A percentile compares a stretch with the other conserved stretches of the same genome.
phyloP scores from a whole-genome alignment of 2,888 invertebrate species.

The Rugalucina vietnamica region DNA sequence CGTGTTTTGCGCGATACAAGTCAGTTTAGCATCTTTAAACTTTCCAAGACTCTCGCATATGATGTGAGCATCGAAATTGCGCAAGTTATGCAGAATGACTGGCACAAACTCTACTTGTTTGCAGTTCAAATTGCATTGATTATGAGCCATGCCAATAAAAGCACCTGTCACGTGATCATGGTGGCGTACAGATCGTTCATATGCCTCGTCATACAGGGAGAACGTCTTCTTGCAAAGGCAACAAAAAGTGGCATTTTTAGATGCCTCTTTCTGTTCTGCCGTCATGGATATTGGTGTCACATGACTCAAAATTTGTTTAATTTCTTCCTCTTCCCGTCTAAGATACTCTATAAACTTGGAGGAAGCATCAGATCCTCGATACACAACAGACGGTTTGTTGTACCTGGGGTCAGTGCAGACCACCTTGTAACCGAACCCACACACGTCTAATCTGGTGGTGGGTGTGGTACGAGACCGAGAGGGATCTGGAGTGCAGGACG shows the following conservation, averaged over 20 bases:
- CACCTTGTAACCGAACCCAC: no score
- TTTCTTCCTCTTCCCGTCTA: no score
- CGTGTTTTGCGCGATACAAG: not conserved
- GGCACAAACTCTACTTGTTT: not conserved
- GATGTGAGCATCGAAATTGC: not conserved
- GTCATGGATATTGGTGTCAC: no score
- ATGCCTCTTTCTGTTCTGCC: not conserved
- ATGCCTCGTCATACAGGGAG: constrained; percentile 11
- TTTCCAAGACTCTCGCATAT: not conserved
- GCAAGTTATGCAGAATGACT: not conserved
- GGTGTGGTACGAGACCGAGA: not conserved
- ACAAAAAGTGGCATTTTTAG: not conserved
- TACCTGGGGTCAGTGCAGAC: no score
- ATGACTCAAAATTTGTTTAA: no score
- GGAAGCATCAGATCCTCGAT: no score
- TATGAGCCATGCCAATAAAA: constrained; percentile 18
- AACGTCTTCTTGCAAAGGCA: constrained; percentile 26
- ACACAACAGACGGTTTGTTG: no score
- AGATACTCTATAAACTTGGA: no score
- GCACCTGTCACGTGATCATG: constrained; percentile 18
- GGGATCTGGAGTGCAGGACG: not conserved
- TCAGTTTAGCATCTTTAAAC: not conserved
- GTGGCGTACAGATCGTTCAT: not conserved
- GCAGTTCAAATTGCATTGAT: not conserved
- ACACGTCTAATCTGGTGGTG: no score